Evolutionary conservation across 2,888 invertebrate species (phyloP), one percentile per base, ranked within the genome.

Genomic region (Xylota segnis): DNA sequence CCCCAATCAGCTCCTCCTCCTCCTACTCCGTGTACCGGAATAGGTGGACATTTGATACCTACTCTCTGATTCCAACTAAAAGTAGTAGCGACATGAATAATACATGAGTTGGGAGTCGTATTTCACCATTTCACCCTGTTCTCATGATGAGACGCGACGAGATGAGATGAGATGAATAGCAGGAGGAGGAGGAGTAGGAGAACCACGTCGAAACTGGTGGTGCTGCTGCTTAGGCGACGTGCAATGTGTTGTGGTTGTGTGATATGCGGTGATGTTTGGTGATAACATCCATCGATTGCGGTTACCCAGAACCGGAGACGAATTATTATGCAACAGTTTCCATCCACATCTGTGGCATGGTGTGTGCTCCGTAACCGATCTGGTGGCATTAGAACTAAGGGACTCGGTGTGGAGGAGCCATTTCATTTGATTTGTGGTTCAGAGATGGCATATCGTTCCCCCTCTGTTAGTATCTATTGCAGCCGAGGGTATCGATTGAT

Each of bases 211-310:
- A 14, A 52, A 66, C n/a, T 56, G 50, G 27, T 56, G 63, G 27
- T 59, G 43, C 9, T 56, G 63, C 18, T 59, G 43, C 9, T 23
- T 23, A 37, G 43, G 58, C 10, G 76, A 18, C 43, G 34, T 83
- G 68, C 79, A 79, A 74, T 79, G 75, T 76, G 84, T 50, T 79
- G 84, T 54, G 84, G 84, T 81, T 84, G 75, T 79, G 84, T 75
- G 84, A 84, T 84, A 81, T 84, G 84, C 79, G 79, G 79, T 84
- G 65, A 71, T 75, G 79, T 71, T 75, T 66, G 75, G 58, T 79
- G 84, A 84, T 84, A 81, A 66, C 71, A 71, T 66, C 71, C 75
- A 84, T 84, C 75, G 79, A 79, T 76, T 84, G 84, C 34, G 84
- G 84, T 81, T 75, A 65, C 52, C 79, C 65, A 76, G 75, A 75